A percentile compares a stretch with the other conserved stretches of the same genome.
These are phyloP conservation scores for Chydorus sphaericus DNA, from an alignment of 2,888 invertebrate genomes.

Conservation along the genomic window DNA sequence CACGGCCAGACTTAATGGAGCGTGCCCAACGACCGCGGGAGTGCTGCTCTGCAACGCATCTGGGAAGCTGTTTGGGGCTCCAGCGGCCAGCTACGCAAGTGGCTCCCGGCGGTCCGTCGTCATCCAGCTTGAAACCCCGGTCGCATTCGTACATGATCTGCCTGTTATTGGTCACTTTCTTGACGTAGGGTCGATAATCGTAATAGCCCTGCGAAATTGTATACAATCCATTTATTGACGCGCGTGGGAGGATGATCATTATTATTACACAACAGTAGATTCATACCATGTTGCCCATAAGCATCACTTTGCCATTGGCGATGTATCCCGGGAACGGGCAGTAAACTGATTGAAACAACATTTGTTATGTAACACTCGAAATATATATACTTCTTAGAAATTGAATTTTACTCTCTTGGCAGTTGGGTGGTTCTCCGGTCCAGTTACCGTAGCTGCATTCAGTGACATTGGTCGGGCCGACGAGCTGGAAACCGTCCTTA, in stretches of 20 bases:
- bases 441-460: constrained; percentile 90
- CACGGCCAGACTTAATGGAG: constrained; percentile 28
- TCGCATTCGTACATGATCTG: constrained; percentile 94
- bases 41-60: constrained; percentile 71
- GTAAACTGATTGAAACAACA: constrained; percentile 60
- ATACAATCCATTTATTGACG: too few relatives aligned
- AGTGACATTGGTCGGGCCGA: constrained; percentile 53
- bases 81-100: constrained; percentile 89
- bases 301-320: constrained; percentile 71
- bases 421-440: constrained; percentile 75
- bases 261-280: too few relatives aligned
- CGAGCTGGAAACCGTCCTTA: constrained; percentile 78
- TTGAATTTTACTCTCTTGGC: constrained; percentile 36
- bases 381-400: too few relatives aligned
- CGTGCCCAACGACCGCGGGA: constrained; percentile 71
- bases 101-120: constrained; percentile 79
- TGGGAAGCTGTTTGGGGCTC: constrained; percentile 73
- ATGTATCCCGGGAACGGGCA: constrained; percentile 87
- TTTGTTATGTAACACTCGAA: too few relatives aligned
- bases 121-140: constrained; percentile 69
- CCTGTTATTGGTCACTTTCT: constrained; percentile 76
- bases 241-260: too few relatives aligned
- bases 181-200: constrained; percentile 85
- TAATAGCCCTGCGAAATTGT: too few relatives aligned
- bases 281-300: constrained; percentile 93